phyloP scores from a whole-genome alignment of 1,140 invertebrate genomes.

The Drosophila serrata region DNA sequence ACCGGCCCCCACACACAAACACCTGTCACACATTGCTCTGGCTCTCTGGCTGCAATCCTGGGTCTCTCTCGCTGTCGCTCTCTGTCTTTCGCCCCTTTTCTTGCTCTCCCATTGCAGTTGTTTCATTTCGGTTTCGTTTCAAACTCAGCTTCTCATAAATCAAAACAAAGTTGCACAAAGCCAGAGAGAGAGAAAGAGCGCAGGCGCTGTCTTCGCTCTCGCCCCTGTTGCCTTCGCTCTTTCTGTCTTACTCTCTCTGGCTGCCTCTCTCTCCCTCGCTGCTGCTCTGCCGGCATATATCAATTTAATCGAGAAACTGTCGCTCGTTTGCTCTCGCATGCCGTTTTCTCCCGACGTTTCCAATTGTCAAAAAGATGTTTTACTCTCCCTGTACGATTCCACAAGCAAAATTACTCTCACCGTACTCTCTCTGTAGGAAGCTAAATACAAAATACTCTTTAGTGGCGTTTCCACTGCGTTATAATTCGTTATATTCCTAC shows the following conservation, averaged over 20 bases:
- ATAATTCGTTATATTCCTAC: too few species aligned
- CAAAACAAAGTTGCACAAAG: slow-evolving; percentile 69
- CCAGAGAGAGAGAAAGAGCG: slow-evolving; percentile 28
- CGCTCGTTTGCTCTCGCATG: slow-evolving; percentile 34
- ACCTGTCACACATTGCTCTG: slow-evolving; percentile 64
- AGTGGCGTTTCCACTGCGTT: too few species aligned
- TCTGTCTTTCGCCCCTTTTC: slow-evolving; percentile 26
- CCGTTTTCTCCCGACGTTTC: slow-evolving; percentile 68
- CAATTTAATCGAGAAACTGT: slow-evolving; percentile 74
- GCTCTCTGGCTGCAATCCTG: slow-evolving; percentile 28
- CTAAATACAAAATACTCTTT: too few species aligned
- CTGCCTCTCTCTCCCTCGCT: slow-evolving; percentile 18
- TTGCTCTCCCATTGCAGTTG: slow-evolving; percentile 49
- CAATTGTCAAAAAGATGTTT: slow-evolving; percentile 85
- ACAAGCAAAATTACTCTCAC: too few species aligned
- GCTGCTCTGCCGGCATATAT: slow-evolving; percentile 54
- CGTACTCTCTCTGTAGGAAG: too few species aligned
- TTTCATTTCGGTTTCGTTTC: slow-evolving; percentile 55
- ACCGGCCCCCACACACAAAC: slow-evolving; percentile 81
- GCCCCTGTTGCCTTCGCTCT: background rate
- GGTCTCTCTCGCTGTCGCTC: slow-evolving; percentile 2
- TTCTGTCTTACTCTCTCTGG: slow-evolving; percentile 29
- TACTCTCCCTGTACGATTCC: slow-evolving; percentile 15
- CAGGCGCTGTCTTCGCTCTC: slow-evolving; percentile 52
- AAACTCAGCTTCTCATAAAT: slow-evolving; percentile 69